Conservation (phyloP, 2,113 vertebrate species). For the Sinosuthora webbiana region DNA sequence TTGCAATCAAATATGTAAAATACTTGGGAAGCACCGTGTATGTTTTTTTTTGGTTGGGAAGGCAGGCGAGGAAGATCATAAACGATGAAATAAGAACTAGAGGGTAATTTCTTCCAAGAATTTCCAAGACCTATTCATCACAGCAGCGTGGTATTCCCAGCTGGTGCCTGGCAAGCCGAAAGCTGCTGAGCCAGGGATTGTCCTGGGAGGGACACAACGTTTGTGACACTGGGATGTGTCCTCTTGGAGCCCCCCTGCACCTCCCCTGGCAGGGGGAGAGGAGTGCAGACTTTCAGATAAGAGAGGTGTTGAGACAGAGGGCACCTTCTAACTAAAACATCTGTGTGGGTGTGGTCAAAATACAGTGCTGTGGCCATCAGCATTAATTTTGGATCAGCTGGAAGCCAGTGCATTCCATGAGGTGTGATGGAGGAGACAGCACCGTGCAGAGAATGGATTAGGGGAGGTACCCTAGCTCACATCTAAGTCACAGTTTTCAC, state of each 20-base stretch:
- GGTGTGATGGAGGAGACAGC: not conserved
- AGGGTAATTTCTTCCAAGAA: no score
- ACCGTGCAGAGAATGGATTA: not conserved
- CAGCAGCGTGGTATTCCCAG: no score
- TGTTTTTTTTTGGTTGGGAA: not conserved
- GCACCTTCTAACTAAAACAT: not conserved
- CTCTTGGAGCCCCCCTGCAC: not conserved
- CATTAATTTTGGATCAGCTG: not conserved
- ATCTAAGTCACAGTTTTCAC: not conserved
- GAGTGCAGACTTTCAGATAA: not conserved
- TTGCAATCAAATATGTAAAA: not conserved
- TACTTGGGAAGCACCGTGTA: not conserved
- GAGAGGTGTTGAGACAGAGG: not conserved
- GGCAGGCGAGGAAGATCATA: not conserved
- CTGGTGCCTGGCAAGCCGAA: no score
- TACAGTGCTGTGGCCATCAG: not conserved
- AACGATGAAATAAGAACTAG: not conserved
- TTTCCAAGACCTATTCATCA: no score
- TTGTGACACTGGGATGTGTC: not conserved
- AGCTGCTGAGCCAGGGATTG: no score
- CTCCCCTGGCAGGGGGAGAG: accelerated
- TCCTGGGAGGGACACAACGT: not conserved
- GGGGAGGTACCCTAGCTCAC: not conserved
- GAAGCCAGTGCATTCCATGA: not conserved
- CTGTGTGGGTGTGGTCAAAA: not conserved